A percentile compares a stretch with the other conserved stretches of the same genome.
These are phyloP conservation scores for Xyrichtys novacula DNA, from an alignment of 2,797 vertebrate species.

Conservation along the genomic window DNA sequence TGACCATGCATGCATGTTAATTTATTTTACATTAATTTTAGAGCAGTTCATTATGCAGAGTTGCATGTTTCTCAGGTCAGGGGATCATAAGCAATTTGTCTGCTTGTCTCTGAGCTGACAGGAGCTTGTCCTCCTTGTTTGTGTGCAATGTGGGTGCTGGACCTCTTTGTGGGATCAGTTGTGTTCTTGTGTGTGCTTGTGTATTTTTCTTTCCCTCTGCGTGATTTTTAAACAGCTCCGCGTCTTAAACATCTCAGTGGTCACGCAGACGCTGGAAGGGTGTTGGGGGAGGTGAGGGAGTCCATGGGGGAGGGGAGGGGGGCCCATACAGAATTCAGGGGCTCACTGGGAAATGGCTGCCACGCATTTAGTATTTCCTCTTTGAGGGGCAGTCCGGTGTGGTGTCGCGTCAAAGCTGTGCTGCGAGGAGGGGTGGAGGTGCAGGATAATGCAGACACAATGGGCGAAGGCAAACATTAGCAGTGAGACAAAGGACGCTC, in stretches of 20 bases:
- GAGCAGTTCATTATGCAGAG: conserved; percentile 39
- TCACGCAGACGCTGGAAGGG: conserved; percentile 36
- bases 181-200: conserved; percentile 7
- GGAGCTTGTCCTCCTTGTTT: conserved; percentile 52
- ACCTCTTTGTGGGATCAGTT: conserved; percentile 38
- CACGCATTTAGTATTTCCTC: conserved; percentile 86
- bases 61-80: conserved; percentile 56
- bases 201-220: conserved; percentile 39
- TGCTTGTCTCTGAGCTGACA: conserved; percentile 57
- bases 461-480: conserved; percentile 91
- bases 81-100: conserved; percentile 72
- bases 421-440: conserved; percentile 52
- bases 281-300: not conserved
- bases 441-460: conserved; percentile 83
- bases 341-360: conserved; percentile 81
- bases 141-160: conserved; percentile 34
- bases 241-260: conserved; percentile 61
- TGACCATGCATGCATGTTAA: not conserved
- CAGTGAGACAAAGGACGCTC: conserved; percentile 88
- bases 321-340: conserved; percentile 48
- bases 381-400: conserved; percentile 51
- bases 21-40: conserved; percentile 33
- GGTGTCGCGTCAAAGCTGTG: conserved; percentile 66
- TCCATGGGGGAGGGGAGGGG: conserved; percentile 38
- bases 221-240: conserved; percentile 62